Conservation (phyloP, 2,888 invertebrate genomes). For the Melipona beecheii region DNA sequence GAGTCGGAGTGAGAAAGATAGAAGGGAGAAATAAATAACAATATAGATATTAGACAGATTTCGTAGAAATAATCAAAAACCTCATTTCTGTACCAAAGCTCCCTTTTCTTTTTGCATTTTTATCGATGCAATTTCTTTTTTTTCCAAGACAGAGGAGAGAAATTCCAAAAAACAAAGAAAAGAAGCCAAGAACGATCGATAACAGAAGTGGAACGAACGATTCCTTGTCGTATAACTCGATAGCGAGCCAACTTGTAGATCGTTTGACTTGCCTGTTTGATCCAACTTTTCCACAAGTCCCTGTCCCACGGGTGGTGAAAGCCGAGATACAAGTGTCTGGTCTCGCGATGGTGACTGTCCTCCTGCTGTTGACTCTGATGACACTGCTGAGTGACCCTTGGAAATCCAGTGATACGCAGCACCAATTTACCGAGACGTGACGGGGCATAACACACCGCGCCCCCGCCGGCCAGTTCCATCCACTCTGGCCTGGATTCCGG, state of each 20-base stretch:
- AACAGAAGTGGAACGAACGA: conserved; percentile 4
- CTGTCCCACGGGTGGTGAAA: conserved; percentile 88
- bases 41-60: no score
- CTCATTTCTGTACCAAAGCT: no score
- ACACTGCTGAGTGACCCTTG: conserved; percentile 76
- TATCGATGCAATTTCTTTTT: neutral
- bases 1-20: no score
- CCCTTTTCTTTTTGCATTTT: no score
- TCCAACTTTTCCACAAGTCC: conserved; percentile 88
- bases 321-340: conserved; percentile 87
- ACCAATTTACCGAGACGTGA: conserved; percentile 83
- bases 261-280: conserved; percentile 85
- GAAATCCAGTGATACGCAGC: conserved; percentile 83
- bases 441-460: conserved; percentile 81
- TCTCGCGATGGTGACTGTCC: conserved; percentile 76
- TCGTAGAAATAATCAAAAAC: no score
- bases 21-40: no score
- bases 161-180: no score
- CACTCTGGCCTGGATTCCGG: conserved; percentile 81
- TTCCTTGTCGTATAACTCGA: neutral
- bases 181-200: neutral
- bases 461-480: conserved; percentile 81
- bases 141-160: neutral
- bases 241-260: neutral
- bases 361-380: conserved; percentile 66